Percentiles rank a stretch among this genome's conserved stretches.
These are phyloP conservation scores for Sphenopsis melanotis DNA, from an alignment of 2,797 vertebrate genomes.

Conservation along the genomic window DNA sequence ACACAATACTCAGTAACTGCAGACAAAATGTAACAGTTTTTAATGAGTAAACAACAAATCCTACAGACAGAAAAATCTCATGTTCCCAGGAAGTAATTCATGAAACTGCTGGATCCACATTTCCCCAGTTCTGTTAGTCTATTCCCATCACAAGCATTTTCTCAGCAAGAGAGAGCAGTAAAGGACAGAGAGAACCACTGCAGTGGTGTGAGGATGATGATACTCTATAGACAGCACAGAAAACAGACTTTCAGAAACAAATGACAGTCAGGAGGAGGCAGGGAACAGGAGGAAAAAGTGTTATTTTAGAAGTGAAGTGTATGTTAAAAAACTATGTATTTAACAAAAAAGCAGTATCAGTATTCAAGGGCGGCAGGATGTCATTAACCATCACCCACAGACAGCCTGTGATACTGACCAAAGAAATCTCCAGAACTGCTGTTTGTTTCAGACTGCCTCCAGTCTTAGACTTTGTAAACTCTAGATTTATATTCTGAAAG, in stretches of 20 bases:
- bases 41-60: not conserved
- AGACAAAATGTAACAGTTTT: not conserved
- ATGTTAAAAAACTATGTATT: not conserved
- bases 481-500: not conserved
- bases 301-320: not conserved
- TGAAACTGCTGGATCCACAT: not conserved
- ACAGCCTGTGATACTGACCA: too few species aligned
- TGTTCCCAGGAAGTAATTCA: not conserved
- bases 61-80: not conserved
- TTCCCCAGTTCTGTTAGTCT: not conserved
- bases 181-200: not conserved
- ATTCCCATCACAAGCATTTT: not conserved
- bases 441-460: not conserved
- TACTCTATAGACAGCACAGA: not conserved
- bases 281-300: not conserved
- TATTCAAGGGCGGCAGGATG: not conserved
- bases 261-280: fast-evolving
- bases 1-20: not conserved
- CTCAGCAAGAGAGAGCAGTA: not conserved
- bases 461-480: not conserved
- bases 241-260: not conserved
- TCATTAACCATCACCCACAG: not conserved
- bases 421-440: not conserved
- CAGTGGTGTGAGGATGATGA: not conserved
- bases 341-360: not conserved